These are phyloP conservation scores for Boulengeromyrus knoepffleri DNA, from an alignment of 2,113 vertebrate genomes.

Conservation along the genomic window DNA sequence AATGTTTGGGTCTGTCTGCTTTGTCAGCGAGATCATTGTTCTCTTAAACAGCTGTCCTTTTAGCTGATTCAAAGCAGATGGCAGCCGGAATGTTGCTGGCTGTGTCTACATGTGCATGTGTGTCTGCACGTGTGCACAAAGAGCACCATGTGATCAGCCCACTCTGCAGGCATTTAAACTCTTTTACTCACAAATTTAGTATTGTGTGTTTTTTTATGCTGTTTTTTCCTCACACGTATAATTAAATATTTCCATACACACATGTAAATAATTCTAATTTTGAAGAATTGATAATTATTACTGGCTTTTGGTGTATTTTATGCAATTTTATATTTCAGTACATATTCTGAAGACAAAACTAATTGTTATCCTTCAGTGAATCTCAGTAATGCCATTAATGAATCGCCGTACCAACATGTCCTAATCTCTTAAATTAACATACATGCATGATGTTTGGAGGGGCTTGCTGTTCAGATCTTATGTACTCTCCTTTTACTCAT, in stretches of 20 bases:
- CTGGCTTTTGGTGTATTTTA: conserved; percentile 6
- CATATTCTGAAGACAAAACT: conserved; percentile 12
- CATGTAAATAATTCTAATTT: neutral
- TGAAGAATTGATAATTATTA: neutral
- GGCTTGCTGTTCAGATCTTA: conserved; percentile 73
- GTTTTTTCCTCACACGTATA: neutral
- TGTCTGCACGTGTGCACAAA: neutral
- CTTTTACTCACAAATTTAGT: neutral
- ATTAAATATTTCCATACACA: neutral
- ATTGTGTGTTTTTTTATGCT: neutral
- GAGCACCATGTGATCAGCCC: neutral
- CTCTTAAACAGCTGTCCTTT: conserved; percentile 16
- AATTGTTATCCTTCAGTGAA: conserved; percentile 31
- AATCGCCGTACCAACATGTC: conserved; percentile 56
- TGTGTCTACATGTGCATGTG: neutral
- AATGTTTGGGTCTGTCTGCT: neutral
- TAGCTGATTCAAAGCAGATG: conserved; percentile 21
- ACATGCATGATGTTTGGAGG: conserved; percentile 69
- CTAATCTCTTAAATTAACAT: conserved; percentile 67
- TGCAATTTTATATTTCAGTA: conserved; percentile 3
- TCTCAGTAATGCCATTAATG: conserved; percentile 16
- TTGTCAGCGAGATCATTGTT: conserved; percentile 17
- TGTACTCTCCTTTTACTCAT: conserved; percentile 88
- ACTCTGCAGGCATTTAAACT: neutral
- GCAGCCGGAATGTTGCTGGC: neutral